Evolutionary conservation across 2,797 vertebrate genomes (phyloP), one percentile per base, ranked within the genome.

Genomic region (Poeciliopsis infans): DNA sequence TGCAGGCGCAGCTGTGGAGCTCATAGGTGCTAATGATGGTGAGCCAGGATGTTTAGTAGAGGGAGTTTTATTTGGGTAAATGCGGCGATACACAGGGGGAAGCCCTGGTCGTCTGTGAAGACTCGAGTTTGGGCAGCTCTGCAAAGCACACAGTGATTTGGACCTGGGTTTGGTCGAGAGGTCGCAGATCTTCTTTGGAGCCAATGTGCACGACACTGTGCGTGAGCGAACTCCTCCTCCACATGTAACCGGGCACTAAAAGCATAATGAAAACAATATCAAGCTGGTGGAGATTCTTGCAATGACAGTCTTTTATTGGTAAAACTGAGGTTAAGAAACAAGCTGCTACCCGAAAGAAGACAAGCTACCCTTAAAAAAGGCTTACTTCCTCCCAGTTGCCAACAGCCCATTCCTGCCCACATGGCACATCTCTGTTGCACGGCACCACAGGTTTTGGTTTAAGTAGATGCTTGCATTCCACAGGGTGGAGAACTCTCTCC

Each of bases 211-310:
- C 0, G 88, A 96, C 76, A 99, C 94, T 0, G 83, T 94, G 72
- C 98, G 96, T 39, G 96, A 98, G 68, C 97, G 95, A 73, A 99
- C 90, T 13, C 97, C 96, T 68, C 98, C 98, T 72, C 98, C 97
- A 79, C 98, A 99, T 39, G 97, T 96, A 82, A 97, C 96, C 0
- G 97, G 97, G 74, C 98, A 99, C 98, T 99, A 88, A 88, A 92
- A 81, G 76, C 3, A 77, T 15, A 73, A 36, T 53, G 31, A 59
- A 53, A 23, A 59, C n/a, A n/a, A 39, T 43, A 61, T 76, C n/a
- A 71, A 31, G 2, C 2, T 33, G 5, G 39, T 13, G 25, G 16
- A 43, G 23, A 55, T 39, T 20, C 45, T 23, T 74, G 8, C 12
- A 51, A 28, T 73, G 8, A 74, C 78, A 45, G 41, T 31, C 16